Evolutionary conservation across 2,113 vertebrate genomes (phyloP).

Genomic region (Peromyscus leucopus): DNA sequence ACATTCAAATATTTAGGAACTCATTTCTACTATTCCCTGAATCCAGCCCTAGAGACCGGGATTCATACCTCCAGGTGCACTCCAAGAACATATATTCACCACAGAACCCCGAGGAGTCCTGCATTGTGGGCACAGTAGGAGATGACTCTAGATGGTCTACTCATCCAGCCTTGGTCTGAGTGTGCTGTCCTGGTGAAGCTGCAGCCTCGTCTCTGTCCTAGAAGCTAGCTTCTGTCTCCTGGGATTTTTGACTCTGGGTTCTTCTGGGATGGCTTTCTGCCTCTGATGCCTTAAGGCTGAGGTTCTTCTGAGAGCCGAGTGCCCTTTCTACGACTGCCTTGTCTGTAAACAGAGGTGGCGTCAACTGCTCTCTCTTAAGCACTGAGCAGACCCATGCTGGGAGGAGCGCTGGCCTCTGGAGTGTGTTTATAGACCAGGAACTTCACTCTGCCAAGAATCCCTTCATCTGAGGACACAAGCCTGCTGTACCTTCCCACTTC

Average conservation of each 20-base stretch:
- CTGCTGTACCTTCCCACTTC: neutral
- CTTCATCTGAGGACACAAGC: neutral
- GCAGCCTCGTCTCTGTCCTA: neutral
- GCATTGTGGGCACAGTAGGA: rapidly evolving
- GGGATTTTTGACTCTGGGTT: slow-evolving; percentile 16
- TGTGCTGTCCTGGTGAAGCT: neutral
- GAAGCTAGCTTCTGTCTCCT: slow-evolving; percentile 29
- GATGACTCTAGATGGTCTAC: rapidly evolving
- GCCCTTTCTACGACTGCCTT: slow-evolving; percentile 18
- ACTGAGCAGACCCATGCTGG: neutral
- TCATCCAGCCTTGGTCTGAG: rapidly evolving
- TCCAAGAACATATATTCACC: neutral
- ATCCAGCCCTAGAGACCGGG: neutral
- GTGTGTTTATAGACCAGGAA: neutral
- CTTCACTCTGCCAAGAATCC: neutral
- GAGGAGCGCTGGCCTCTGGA: slow-evolving; percentile 21
- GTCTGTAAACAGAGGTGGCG: slow-evolving; percentile 37
- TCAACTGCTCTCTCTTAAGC: slow-evolving; percentile 51
- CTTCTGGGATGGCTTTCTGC: slow-evolving; percentile 49
- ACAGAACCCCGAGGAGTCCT: rapidly evolving
- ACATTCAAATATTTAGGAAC: neutral
- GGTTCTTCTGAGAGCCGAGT: neutral
- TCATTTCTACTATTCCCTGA: neutral
- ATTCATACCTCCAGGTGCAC: neutral
- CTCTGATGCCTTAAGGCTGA: neutral